Base-by-base conservation (phyloP, 2,797 vertebrate species). In the Psittacula echo region DNA sequence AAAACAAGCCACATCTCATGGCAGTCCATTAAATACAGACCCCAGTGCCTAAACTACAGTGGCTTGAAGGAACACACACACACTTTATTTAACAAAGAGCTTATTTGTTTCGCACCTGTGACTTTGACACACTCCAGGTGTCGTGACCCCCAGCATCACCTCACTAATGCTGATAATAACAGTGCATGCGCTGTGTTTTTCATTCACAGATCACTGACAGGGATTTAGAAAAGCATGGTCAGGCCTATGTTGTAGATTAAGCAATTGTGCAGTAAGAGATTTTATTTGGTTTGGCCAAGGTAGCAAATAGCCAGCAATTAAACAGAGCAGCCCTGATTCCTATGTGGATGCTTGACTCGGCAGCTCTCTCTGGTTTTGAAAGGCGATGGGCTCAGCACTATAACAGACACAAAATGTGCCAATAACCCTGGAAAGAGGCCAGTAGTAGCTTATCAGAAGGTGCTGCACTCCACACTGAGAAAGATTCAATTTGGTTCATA, bases 341-440 rank as follows among this genome's bases (percentile, higher is more conserved):
- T 53, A 11, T 3, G 29, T 0, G 1, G 71, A 39, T 73, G 21
- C 39, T 89, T 3, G 2, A 58, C 74, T 75, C 2, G 0, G 61
- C 44, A 30, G 42, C 54, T 79, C 19, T 3, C 48, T 50, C 45
- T 22, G 45, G 34, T 53, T 65, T 10, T 24, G 30, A 61, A 93
- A 90, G 68, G 23, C 9, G 3, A 62, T 45, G 65, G 51, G 51
- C 61, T 87, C 56, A 67, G 86, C 74, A 66, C 21, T 5, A 0
- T 0, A 71, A 60, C 9, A 89, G 54, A 17, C 61, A 32, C 22
- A 39, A 23, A 77, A 75, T 58, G 37, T 17, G 37, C n/a, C 78
- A 47, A 13, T 11, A 64, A 37, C 8, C 39, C 47, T 15, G 16
- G 23, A 30, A 89, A 51, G 18, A 81, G 10, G 41, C 42, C 3